These are phyloP conservation scores for Dipodomys stephensi DNA, from an alignment of 2,113 vertebrate genomes.

Conservation along the genomic window DNA sequence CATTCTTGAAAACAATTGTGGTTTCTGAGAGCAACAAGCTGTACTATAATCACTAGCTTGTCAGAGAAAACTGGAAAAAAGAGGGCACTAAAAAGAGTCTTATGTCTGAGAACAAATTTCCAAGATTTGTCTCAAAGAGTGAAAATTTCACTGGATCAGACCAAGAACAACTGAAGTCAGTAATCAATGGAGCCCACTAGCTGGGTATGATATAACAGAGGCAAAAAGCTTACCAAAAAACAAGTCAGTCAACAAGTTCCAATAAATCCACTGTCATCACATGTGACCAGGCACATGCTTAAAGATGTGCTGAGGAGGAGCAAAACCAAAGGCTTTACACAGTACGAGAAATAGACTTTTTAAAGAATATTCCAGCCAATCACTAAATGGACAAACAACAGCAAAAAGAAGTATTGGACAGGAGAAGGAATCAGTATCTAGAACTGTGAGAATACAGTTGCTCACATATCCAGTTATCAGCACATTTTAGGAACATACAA, in stretches of 20 bases:
- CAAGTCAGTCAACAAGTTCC: not conserved
- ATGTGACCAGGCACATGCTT: not conserved
- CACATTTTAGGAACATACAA: not conserved
- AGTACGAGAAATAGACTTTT: not conserved
- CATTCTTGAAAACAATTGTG: not conserved
- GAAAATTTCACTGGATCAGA: not conserved
- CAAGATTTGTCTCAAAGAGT: not conserved
- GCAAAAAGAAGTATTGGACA: not conserved
- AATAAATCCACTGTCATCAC: not conserved
- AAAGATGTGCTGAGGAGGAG: not conserved
- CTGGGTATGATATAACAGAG: not conserved
- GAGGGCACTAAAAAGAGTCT: not conserved
- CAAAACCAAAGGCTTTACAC: not conserved
- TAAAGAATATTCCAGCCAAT: not conserved
- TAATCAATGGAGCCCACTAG: not conserved
- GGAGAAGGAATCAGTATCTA: not conserved
- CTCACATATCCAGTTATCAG: not conserved
- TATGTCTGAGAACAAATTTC: not conserved
- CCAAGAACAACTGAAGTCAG: not conserved
- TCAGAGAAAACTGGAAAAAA: constrained; percentile 16
- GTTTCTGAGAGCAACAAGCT: not conserved
- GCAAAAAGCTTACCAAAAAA: not conserved
- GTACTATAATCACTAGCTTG: not conserved
- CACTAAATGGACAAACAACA: not conserved
- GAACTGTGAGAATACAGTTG: not conserved